phyloP scores from a whole-genome alignment of 2,888 invertebrate genomes.

The Eristalis intricaria region DNA sequence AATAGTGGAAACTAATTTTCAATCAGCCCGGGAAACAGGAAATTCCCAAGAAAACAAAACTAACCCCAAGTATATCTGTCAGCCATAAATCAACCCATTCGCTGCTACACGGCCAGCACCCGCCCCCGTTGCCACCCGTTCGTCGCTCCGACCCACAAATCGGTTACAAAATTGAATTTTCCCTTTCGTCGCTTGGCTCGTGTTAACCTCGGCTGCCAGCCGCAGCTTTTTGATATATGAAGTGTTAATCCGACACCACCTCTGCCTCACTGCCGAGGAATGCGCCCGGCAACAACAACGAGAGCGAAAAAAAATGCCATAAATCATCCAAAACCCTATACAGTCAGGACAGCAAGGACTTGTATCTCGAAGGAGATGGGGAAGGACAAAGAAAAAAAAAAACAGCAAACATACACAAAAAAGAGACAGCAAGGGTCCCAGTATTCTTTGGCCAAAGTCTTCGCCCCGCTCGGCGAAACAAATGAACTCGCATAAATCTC shows the following conservation, averaged over 20 bases:
- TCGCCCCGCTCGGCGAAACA: conserved; percentile 32
- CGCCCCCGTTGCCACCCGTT: background rate
- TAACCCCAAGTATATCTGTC: conserved; percentile 65
- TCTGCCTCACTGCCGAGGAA: conserved; percentile 1
- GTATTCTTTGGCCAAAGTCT: conserved; percentile 17
- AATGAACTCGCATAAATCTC: conserved; percentile 71
- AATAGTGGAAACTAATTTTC: conserved; percentile 68
- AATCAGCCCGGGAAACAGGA: conserved; percentile 52
- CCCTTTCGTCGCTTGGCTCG: conserved; percentile 30
- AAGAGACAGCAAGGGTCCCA: background rate
- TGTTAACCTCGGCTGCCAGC: conserved; percentile 36
- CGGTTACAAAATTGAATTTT: conserved; percentile 70
- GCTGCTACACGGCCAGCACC: conserved; percentile 2
- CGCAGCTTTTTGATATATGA: conserved; percentile 70
- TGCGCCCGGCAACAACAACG: conserved; percentile 14
- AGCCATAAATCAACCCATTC: conserved; percentile 68
- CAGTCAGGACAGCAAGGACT: conserved; percentile 15
- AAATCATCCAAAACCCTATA: conserved; percentile 56
- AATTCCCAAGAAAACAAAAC: conserved; percentile 48
- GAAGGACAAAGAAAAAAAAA: background rate
- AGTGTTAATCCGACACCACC: conserved; percentile 59
- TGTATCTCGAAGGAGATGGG: conserved; percentile 34
- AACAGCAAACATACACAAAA: background rate
- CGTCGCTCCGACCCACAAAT: conserved; percentile 34
- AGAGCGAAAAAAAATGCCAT: conserved; percentile 12